A percentile compares a stretch with the other conserved stretches of the same genome.
These are phyloP conservation scores for Muricea muricata DNA, from an alignment of 92 coral and sea anemone genomes.

Conservation along the genomic window DNA sequence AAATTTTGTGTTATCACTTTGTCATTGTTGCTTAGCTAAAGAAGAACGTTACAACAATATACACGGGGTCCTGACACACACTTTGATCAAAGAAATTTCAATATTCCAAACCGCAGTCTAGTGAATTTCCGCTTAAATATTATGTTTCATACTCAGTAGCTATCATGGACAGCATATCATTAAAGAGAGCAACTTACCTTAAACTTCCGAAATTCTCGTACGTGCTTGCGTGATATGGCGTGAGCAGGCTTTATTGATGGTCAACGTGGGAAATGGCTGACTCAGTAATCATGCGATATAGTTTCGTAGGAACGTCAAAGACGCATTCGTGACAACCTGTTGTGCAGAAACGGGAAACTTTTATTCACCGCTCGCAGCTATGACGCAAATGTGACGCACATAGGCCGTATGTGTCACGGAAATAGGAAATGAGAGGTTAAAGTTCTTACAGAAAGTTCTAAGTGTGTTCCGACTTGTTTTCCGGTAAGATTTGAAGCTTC, in stretches of 20 bases:
- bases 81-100: not conserved
- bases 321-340: slow-evolving; percentile 12
- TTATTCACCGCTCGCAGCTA: slow-evolving; percentile 12
- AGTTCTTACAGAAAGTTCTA: not conserved
- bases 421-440: slow-evolving; percentile 31
- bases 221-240: not conserved
- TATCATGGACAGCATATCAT: no score
- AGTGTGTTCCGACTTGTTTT: not conserved
- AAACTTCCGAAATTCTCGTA: not conserved
- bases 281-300: not conserved
- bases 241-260: not conserved
- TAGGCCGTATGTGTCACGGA: slow-evolving; percentile 31
- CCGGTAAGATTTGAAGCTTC: slow-evolving; percentile 9
- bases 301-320: not conserved
- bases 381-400: slow-evolving; percentile 47
- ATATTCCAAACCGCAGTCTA: not conserved
- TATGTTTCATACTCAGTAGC: not conserved
- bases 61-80: not conserved
- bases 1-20: no score
- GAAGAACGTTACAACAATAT: no score
- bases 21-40: no score
- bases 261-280: not conserved
- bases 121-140: not conserved
- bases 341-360: slow-evolving; percentile 11
- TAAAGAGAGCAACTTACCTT: not conserved